Evolutionary conservation across 2,888 invertebrate genomes (phyloP), one percentile per base, ranked within the genome.

Genomic region (Bimastos eiseni): DNA sequence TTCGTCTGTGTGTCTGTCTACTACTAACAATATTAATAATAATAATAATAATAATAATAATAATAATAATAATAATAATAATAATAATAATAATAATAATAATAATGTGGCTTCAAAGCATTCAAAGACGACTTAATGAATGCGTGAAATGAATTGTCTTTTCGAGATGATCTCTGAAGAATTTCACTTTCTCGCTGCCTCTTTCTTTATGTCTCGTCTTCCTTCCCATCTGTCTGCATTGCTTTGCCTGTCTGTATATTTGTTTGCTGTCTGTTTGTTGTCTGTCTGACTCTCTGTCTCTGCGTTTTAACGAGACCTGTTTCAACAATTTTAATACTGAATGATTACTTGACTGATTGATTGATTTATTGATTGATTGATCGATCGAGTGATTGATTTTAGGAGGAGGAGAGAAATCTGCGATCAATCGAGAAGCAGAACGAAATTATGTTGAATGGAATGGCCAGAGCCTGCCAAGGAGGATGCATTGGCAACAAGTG

Each of bases 391-490:
- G 70, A 70, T 70, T 70, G 70, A 11, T n/a, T 21, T 24, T 86
- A 86, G 86, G 86, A 86, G 33, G 86, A 86, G 37, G 86, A 86
- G 86, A 36, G 86, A 17, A 24, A 6, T 24, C 37, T 86, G 34
- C 86, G 86, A 36, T 34, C 5, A 34, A 86, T 86, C 86, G 86
- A 86, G n/a, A 86, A 86, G 37, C 86, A 86, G 86, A 86, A 86
- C 37, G 36, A 6, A 30, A 19, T 86, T 30, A 86, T 86, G 86
- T 8, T 86, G 36, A 37, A 15, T 30, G 86, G 86, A 86, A 37
- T 86, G 86, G 86, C 86, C 5, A 86, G 86, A 86, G 86, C 86
- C 17, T 24, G 19, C 24, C n/a, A 36, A 24, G 86, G 86, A 24
- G 86, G 86, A 86, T 36, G 86, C 34, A 86, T 86, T 24, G 86